Conservation (phyloP, 2,888 invertebrate genomes). For the Synergus gifuensis region DNA sequence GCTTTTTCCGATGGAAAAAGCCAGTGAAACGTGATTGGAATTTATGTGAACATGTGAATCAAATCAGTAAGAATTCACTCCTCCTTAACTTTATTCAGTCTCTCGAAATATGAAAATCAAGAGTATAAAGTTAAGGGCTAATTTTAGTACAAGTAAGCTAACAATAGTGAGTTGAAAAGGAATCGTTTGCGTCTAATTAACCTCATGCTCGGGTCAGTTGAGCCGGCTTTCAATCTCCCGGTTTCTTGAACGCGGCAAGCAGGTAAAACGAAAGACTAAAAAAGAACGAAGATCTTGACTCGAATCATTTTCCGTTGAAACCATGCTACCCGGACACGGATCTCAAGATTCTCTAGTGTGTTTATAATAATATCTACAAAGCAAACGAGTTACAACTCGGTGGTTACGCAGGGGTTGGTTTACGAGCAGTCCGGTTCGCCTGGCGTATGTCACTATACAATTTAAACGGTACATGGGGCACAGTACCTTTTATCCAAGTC, state of each 20-base stretch:
- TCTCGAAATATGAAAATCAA: background rate
- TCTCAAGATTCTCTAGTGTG: slow-evolving; percentile 16
- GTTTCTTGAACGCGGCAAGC: background rate
- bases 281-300: background rate
- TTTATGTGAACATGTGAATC: too few species aligned
- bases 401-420: slow-evolving; percentile 54
- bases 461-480: slow-evolving; percentile 12
- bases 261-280: background rate
- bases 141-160: background rate
- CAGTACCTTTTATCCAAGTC: slow-evolving; percentile 35
- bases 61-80: too few species aligned
- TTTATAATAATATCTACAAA: slow-evolving; percentile 41
- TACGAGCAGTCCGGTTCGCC: slow-evolving; percentile 54
- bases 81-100: too few species aligned
- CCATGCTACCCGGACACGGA: slow-evolving; percentile 6
- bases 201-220: slow-evolving; percentile 11
- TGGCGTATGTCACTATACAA: slow-evolving; percentile 42
- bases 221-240: background rate
- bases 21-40: too few species aligned
- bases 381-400: slow-evolving; percentile 52
- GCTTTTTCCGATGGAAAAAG: too few species aligned
- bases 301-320: background rate
- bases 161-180: slow-evolving; percentile 10
- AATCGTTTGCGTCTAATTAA: slow-evolving; percentile 16
- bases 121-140: background rate